phyloP scores from a whole-genome alignment of 1,140 invertebrate genomes.

The Dreissena rostriformis region DNA sequence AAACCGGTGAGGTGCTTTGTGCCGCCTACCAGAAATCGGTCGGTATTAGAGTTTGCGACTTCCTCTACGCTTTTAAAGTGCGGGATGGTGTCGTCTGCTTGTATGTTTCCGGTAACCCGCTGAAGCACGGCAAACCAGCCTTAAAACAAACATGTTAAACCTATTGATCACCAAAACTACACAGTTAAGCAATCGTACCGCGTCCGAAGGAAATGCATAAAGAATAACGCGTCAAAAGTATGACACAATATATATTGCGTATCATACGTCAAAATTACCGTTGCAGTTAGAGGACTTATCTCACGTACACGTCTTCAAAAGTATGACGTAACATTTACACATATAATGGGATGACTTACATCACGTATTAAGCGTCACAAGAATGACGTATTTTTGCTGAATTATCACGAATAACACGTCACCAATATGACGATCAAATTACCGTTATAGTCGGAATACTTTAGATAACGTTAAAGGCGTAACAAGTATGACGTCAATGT shows the following conservation, averaged over 20 bases:
- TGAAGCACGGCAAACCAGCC: conserved; percentile 68
- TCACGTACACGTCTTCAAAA: too few species aligned
- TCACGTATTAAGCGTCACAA: too few species aligned
- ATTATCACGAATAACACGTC: too few species aligned
- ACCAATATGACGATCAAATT: too few species aligned
- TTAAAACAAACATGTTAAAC: conserved; percentile 15
- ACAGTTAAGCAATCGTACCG: neutral
- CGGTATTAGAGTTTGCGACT: conserved; percentile 60
- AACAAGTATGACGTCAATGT: too few species aligned
- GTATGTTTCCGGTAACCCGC: conserved; percentile 26
- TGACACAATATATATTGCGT: neutral
- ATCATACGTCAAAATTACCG: neutral
- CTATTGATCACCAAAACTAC: too few species aligned
- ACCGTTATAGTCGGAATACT: too few species aligned
- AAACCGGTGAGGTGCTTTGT: conserved; percentile 56
- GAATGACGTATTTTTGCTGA: too few species aligned
- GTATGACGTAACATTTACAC: too few species aligned
- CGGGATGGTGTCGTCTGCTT: conserved; percentile 53
- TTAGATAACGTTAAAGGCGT: too few species aligned
- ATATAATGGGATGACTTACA: too few species aligned
- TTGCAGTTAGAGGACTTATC: neutral
- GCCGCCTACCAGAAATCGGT: conserved; percentile 66
- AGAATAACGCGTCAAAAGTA: neutral
- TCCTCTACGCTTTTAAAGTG: conserved; percentile 62
- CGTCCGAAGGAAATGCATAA: neutral